A percentile compares a stretch with the other conserved stretches of the same genome.
Conservation (phyloP, 2,797 vertebrate species). For the Rousettus madagascariensis region DNA sequence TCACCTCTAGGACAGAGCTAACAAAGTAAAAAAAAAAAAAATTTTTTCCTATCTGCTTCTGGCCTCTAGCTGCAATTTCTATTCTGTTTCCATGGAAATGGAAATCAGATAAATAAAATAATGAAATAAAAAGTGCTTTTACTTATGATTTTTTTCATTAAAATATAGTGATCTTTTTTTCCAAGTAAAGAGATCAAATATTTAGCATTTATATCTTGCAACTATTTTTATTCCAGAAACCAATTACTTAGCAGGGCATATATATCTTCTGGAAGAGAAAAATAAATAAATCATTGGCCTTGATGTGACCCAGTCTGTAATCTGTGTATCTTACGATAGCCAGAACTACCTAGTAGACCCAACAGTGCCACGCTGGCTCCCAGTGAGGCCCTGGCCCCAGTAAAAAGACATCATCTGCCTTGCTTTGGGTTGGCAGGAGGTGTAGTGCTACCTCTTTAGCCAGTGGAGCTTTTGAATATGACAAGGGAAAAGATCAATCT, state of each 20-base stretch:
- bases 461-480: neutral
- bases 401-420: neutral
- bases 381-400: neutral
- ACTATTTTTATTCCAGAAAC: neutral
- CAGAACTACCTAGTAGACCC: neutral
- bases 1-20: conserved; percentile 36
- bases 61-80: conserved; percentile 51
- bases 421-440: neutral
- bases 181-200: conserved; percentile 24
- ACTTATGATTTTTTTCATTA: neutral
- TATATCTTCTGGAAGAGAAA: neutral
- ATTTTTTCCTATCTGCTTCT: conserved; percentile 50
- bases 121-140: conserved; percentile 53
- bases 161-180: neutral
- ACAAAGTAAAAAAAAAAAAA: conserved; percentile 51
- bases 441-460: neutral
- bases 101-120: conserved; percentile 70
- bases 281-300: neutral
- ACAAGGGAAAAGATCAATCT: neutral
- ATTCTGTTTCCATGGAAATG: conserved; percentile 72
- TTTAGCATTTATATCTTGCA: neutral
- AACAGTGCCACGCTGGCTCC: fast-evolving
- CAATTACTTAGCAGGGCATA: neutral
- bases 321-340: neutral
- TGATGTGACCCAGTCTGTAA: neutral